A percentile compares a stretch with the other conserved stretches of the same genome.
Evolutionary conservation across 2,113 vertebrate species (phyloP).

Genomic region (Pluvialis apricaria): DNA sequence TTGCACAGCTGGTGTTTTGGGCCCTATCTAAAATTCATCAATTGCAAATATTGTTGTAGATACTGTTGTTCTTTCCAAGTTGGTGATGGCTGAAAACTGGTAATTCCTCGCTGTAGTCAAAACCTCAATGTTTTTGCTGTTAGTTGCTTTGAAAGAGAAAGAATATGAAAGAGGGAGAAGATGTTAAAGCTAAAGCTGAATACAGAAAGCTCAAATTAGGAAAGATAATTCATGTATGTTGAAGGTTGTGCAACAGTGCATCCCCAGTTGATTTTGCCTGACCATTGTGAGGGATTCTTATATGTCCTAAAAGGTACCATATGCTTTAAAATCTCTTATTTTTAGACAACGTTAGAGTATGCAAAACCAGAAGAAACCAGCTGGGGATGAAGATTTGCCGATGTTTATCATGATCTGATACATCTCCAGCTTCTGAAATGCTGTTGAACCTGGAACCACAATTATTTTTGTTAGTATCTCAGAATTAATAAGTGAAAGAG

Average conservation of each 20-base stretch:
- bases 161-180: not conserved
- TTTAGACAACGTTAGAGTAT: constrained; percentile 87
- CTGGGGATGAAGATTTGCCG: constrained; percentile 97
- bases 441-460: constrained; percentile 96
- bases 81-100: not conserved
- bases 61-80: not conserved
- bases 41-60: not conserved
- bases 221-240: not conserved
- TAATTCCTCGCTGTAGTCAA: not conserved
- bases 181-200: not conserved
- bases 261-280: not conserved
- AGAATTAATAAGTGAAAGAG: constrained; percentile 94
- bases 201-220: not conserved
- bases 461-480: constrained; percentile 98
- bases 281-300: not conserved
- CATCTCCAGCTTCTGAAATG: constrained; percentile 95
- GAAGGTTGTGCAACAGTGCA: not conserved
- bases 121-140: not conserved
- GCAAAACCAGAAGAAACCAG: constrained; percentile 90
- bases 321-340: not conserved
- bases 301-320: not conserved
- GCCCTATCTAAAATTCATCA: not conserved
- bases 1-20: not conserved
- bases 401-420: constrained; percentile 96
- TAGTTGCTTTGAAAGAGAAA: not conserved